Conservation (phyloP, 2,113 vertebrate genomes). For the Otocyon megalotis region DNA sequence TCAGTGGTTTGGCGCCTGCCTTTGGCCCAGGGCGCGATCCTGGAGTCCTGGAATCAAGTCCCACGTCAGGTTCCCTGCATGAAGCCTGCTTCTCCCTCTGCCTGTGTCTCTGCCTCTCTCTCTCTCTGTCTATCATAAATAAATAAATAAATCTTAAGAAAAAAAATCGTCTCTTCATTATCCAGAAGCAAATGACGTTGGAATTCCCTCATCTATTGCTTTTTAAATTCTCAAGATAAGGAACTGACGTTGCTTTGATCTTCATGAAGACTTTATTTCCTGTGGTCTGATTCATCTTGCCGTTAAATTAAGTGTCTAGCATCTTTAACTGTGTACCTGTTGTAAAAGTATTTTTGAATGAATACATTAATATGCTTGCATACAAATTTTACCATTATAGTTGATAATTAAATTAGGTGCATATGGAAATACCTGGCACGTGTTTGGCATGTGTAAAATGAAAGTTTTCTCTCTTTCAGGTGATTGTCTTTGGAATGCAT, state of each 20-base stretch:
- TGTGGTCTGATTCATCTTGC: neutral
- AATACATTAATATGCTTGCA: neutral
- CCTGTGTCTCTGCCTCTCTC: no score
- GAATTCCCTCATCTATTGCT: neutral
- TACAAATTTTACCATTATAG: neutral
- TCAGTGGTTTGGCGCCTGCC: no score
- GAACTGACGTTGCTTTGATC: neutral
- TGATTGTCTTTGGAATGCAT: neutral
- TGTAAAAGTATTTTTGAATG: slow-evolving; percentile 18
- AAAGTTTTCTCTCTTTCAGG: neutral
- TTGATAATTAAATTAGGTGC: neutral
- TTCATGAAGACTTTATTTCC: neutral
- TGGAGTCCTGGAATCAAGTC: no score
- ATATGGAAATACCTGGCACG: neutral
- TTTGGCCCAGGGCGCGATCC: no score
- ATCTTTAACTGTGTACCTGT: neutral
- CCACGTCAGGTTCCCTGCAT: no score
- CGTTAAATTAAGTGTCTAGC: neutral
- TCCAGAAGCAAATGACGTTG: neutral
- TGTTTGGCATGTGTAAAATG: neutral
- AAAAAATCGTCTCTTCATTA: neutral
- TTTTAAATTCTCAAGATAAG: neutral
- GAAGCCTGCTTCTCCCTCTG: no score
- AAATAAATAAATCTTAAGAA: no score
- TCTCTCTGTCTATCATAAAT: no score